A percentile compares a stretch with the other conserved stretches of the same genome.
Evolutionary conservation across 2,113 vertebrate species (phyloP).

Genomic region (Calypte anna): DNA sequence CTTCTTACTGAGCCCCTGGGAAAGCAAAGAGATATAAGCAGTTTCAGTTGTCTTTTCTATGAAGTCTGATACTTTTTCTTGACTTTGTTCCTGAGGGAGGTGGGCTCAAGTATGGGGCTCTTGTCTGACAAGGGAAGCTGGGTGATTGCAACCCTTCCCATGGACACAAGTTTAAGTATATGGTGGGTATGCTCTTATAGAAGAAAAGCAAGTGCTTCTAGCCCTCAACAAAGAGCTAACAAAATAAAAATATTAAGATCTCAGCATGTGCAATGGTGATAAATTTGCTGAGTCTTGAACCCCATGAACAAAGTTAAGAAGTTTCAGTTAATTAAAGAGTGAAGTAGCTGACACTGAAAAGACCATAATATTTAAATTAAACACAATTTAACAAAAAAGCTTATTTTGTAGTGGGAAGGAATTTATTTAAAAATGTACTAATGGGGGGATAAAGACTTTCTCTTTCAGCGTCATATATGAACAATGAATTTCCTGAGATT

Average conservation of each 20-base stretch:
- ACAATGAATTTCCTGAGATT: neutral
- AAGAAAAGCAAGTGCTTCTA: neutral
- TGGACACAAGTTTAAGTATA: neutral
- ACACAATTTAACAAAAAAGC: neutral
- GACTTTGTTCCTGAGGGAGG: neutral
- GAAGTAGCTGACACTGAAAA: neutral
- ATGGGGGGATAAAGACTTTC: neutral
- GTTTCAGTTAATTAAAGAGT: neutral
- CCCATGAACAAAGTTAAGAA: neutral
- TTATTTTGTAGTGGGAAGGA: neutral
- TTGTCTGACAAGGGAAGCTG: neutral
- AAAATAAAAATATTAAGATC: neutral
- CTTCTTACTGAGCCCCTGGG: neutral
- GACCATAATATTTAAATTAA: neutral
- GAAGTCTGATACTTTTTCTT: neutral
- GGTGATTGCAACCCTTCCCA: neutral
- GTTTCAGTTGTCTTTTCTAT: neutral
- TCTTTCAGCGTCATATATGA: neutral
- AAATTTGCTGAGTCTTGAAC: neutral
- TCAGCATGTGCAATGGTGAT: neutral
- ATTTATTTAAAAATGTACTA: neutral
- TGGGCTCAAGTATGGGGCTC: accelerated
- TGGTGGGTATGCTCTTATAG: neutral
- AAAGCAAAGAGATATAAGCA: neutral
- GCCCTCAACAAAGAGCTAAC: neutral